Percentiles rank a stretch among this genome's conserved stretches.
These are phyloP conservation scores for Chloropsis cyanopogon DNA, from an alignment of 2,113 vertebrate species.

Conservation along the genomic window DNA sequence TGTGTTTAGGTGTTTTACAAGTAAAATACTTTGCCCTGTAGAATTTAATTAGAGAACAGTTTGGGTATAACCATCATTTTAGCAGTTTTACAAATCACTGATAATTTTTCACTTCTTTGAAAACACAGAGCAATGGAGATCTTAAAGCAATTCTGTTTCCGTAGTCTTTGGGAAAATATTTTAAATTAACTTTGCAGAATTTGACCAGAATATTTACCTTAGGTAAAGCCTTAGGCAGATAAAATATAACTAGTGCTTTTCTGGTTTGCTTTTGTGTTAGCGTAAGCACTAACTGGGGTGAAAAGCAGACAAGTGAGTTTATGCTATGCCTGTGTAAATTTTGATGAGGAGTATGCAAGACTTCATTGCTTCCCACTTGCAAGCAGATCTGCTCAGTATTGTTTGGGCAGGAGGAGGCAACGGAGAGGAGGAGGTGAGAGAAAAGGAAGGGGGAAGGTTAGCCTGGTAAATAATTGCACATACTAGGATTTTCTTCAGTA, in stretches of 20 bases:
- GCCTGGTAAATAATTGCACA: background rate
- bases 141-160: background rate
- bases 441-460: background rate
- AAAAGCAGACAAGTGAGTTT: background rate
- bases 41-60: background rate
- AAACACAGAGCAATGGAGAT: background rate
- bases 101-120: background rate
- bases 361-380: background rate
- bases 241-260: background rate
- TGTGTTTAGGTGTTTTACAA: background rate
- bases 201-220: background rate
- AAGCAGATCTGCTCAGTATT: background rate
- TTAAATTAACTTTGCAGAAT: background rate
- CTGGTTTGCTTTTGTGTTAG: background rate
- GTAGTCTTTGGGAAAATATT: background rate
- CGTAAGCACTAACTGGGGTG: background rate
- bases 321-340: background rate
- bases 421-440: background rate
- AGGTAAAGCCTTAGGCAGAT: background rate
- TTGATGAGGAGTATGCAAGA: background rate
- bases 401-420: background rate
- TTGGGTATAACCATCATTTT: background rate
- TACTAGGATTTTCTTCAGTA: background rate
- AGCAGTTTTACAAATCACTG: background rate
- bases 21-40: background rate